Conservation (phyloP, 2,113 vertebrate species). For the Lutjanus erythropterus region DNA sequence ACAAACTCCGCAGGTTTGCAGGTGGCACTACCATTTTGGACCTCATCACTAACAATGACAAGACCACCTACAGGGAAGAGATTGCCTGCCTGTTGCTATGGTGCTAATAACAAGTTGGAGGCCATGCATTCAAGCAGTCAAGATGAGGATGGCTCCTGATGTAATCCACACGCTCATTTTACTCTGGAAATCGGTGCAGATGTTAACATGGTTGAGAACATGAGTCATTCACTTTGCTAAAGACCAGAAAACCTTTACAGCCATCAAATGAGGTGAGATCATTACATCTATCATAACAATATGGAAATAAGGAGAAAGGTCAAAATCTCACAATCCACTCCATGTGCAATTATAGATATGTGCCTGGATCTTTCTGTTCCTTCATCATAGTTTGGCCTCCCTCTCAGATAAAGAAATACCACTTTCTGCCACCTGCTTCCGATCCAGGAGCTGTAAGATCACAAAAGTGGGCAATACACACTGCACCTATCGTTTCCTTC, state of each 20-base stretch:
- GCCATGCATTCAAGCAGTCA: constrained; percentile 69
- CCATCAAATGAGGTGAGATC: constrained; percentile 21
- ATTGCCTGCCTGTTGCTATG: constrained; percentile 76
- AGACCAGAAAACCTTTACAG: constrained; percentile 19
- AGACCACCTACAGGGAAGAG: constrained; percentile 70
- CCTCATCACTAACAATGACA: constrained; percentile 68
- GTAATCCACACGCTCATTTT: constrained; percentile 67
- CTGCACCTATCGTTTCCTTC: neutral
- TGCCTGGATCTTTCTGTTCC: neutral
- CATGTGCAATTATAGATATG: constrained; percentile 2
- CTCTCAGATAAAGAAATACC: neutral
- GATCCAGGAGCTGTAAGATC: constrained; percentile 9
- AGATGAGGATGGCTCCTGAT: constrained; percentile 68
- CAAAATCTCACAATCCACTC: neutral
- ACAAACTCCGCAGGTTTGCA: constrained; percentile 56
- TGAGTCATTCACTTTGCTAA: constrained; percentile 50
- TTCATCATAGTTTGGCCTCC: neutral
- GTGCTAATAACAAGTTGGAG: constrained; percentile 77
- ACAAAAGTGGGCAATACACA: constrained; percentile 13
- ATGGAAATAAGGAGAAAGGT: neutral
- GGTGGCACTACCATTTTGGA: constrained; percentile 68
- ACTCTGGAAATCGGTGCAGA: constrained; percentile 64
- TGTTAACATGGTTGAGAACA: constrained; percentile 64
- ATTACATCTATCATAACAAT: constrained; percentile 13
- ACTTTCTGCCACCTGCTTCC: constrained; percentile 8